Evolutionary conservation across 2,888 invertebrate species (phyloP), one percentile per base, ranked within the genome.

Genomic region (Acronicta aceris): DNA sequence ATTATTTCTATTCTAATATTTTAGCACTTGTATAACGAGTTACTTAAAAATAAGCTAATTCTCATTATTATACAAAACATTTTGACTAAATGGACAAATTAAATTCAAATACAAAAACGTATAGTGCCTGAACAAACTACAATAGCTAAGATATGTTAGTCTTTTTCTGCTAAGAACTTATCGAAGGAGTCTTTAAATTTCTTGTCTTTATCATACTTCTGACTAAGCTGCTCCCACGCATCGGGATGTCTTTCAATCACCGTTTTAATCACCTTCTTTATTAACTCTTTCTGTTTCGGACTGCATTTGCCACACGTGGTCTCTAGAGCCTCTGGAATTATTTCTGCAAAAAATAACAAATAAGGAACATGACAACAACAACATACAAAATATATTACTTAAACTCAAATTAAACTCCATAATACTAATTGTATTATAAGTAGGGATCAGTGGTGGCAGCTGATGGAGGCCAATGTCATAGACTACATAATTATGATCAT

Each of bases 281-380:
- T 93, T 17, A 96, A 92, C 68, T 94, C 87, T 77, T 95, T 95
- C 82, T 97, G 97, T 76, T 96, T 96, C 41, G 95, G 95, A 13
- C 96, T 95, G 82, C 97, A 97, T 88, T 96, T 97, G 5, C 86
- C 92, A 82, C 97, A 97, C n/a, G 96, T 94, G 0, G 96, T 96
- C 82, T 95, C 92, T 33, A 97, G 91, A 0, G 97, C 96, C 84
- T 97, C 97, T 0, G 97, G 97, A 77, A 97, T 95, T 48, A 95
- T 95, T 79, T 95, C 97, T 97, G 88, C 16, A 92, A 89, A 58
- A 1, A 27, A 33, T 1, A 17, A 25, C 47, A 38, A 40, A 17
- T 40, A 13, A 13, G 3, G 13, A 13, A 13, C 5, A 36, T 36
- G 36, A 4, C 10, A 7, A 33, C 10, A 7, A 33, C 33, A 8